A percentile compares a stretch with the other conserved stretches of the same genome.
phyloP scores from a whole-genome alignment of 2,888 invertebrate genomes.

The Hoplodrina blanda region DNA sequence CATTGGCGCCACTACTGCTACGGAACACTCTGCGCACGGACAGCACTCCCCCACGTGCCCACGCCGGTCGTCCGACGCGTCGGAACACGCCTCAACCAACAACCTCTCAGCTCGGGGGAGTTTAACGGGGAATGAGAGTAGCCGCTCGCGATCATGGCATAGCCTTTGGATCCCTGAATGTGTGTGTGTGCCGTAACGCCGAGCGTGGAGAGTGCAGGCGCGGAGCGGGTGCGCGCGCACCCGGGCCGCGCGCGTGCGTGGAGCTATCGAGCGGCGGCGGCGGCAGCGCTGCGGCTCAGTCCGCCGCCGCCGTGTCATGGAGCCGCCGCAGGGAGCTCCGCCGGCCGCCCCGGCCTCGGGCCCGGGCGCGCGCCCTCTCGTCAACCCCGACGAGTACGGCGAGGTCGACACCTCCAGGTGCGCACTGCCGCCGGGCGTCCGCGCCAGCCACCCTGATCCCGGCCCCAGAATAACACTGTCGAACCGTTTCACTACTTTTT shows the following conservation, averaged over 20 bases:
- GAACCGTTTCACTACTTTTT: conserved; percentile 3
- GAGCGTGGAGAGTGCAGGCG: conserved; percentile 15
- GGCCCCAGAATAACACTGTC: neutral
- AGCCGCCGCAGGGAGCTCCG: conserved; percentile 69
- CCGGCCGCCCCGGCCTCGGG: conserved; percentile 64
- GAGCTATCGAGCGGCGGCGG: conserved; percentile 52
- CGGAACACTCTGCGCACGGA: neutral
- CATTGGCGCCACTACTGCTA: conserved; percentile 11
- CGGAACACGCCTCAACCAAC: neutral
- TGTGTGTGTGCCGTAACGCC: conserved; percentile 21
- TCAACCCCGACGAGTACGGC: conserved; percentile 95
- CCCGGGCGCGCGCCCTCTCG: conserved; percentile 92
- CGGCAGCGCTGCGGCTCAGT: conserved; percentile 53
- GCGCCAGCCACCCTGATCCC: conserved; percentile 1
- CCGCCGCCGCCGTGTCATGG: conserved; percentile 75
- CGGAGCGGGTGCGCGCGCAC: conserved; percentile 27
- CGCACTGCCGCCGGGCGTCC: conserved; percentile 61
- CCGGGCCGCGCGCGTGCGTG: conserved; percentile 32
- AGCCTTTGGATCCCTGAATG: conserved; percentile 6
- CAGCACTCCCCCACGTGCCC: neutral
- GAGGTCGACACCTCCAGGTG: conserved; percentile 96
- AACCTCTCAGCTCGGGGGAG: neutral
- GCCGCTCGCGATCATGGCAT: neutral
- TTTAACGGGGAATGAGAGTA: conserved; percentile 1
- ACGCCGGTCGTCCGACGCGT: neutral